phyloP scores from a whole-genome alignment of 2,113 vertebrate species.

The Otocyon megalotis region DNA sequence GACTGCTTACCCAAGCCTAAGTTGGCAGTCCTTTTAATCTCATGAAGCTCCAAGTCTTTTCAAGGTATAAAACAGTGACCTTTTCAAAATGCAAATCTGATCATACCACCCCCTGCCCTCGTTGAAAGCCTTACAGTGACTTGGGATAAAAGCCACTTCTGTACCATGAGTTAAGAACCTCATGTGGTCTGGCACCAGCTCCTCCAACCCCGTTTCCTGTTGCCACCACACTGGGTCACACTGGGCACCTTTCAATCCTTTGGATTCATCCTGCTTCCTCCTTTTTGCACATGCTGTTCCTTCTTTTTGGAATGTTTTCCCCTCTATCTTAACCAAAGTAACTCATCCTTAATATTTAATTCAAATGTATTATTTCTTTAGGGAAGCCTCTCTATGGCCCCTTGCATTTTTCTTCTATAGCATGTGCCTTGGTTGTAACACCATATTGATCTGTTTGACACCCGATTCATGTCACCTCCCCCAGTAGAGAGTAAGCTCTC shows the following conservation, averaged over 20 bases:
- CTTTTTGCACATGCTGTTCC: neutral
- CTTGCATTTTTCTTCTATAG: neutral
- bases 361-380: neutral
- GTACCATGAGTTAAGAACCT: fast-evolving
- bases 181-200: too few relatives aligned
- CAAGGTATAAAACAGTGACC: neutral
- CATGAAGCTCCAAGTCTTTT: neutral
- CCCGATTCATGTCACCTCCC: neutral
- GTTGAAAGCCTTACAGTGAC: neutral
- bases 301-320: neutral
- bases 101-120: too few relatives aligned
- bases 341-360: neutral
- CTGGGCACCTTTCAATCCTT: neutral
- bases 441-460: neutral
- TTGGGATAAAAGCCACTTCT: neutral
- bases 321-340: neutral
- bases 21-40: neutral
- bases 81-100: constrained; percentile 40
- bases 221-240: fast-evolving
- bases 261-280: neutral
- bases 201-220: too few relatives aligned
- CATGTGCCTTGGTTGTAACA: neutral
- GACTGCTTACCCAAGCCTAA: neutral
- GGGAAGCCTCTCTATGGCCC: neutral
- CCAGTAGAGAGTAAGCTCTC: neutral